Base-by-base conservation (phyloP, 1,140 invertebrate genomes). In the Heliconius congener region DNA sequence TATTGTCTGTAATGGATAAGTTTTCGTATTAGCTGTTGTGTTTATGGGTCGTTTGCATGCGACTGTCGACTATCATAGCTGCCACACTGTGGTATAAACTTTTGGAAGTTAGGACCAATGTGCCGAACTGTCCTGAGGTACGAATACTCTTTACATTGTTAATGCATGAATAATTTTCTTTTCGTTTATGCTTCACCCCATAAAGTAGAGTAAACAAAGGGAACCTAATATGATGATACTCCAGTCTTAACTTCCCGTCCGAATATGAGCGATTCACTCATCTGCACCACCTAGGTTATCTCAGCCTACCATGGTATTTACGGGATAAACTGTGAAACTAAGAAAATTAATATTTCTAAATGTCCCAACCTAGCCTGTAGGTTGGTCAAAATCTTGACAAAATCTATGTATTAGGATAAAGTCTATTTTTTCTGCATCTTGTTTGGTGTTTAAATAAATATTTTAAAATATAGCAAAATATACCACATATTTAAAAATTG, bases 41-140 rank as follows among this genome's bases (percentile, higher is more conserved):
- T 83, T 93, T 93, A 93, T 92, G 90, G 90, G 76, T 79, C 85
- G 85, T 92, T 92, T 90, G 90, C 92, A 93, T 93, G 92, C 92
- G 80, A 87, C 78, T 81, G 84, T 80, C 72, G 72, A 73, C 77
- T 78, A 52, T 78, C 57, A 78, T 74, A 55, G 2, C 9, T 50
- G 39, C 37, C 23, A 4, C 18, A 39, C 27, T 30, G 60, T 16
- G 60, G 60, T 66, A 30, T 66, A 13, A 66, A 66, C 60, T 66
- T 66, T 30, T 66, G 55, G 42, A 30, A 27, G 60, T 66, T 66
- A 66, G 60, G 11, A 66, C 60, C 60, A 66, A 30, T 16, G 23
- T 30, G 30, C 3, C n/a, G 3, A 66, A 66, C 57, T 66, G 13
- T 66, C 60, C 60, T 27, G 60, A 66, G 11, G 16, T 66, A 66